Evolutionary conservation across 2,888 invertebrate genomes (phyloP), one percentile per base, ranked within the genome.

Genomic region (Drosophila austrosaltans): DNA sequence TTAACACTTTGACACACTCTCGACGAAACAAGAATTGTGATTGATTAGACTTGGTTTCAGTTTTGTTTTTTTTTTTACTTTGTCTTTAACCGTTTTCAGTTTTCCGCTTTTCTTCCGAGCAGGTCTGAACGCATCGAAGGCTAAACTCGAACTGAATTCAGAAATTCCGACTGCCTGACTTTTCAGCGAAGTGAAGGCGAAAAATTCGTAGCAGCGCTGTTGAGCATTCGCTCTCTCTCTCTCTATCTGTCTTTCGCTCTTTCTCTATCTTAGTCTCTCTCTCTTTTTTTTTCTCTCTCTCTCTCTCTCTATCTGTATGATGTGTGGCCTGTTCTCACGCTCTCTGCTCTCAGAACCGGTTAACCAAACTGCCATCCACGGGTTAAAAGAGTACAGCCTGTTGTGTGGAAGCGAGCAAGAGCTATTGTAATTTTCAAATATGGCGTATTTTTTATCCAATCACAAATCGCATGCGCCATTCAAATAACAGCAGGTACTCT

Each of bases 381-480:
- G 7, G 88, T 42, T 28, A 64, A 77, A 79, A 60, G 20, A 81
- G 75, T 53, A 48, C 2, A 63, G 81, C 69, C 39, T 59, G 66
- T 20, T 75, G n/a, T 56, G 80, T 67, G 73, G 60, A 86, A 89
- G 81, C 81, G 81, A 81, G 76, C 66, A 68, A 78, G 78, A 75
- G 69, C 84, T 80, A 66, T 84, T 74, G 76, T 76, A 83, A 90
- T 90, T 90, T 91, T 92, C 90, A 92, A 91, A 92, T 90, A 92
- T 92, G 92, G 92, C 92, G 92, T 89, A 91, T 81, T 88, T 89
- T 87, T 83, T 81, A 81, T 72, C 92, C 92, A 92, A 92, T 92
- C 91, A 90, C 71, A 73, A 57, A 90, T 90, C 89, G 89, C 92
- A 92, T 92, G 92, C 92, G 92, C 92, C 78, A 77, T 89, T 83